These are phyloP conservation scores for Mormyrus proboscirostris DNA, from an alignment of 2,797 vertebrate genomes.

Conservation along the genomic window DNA sequence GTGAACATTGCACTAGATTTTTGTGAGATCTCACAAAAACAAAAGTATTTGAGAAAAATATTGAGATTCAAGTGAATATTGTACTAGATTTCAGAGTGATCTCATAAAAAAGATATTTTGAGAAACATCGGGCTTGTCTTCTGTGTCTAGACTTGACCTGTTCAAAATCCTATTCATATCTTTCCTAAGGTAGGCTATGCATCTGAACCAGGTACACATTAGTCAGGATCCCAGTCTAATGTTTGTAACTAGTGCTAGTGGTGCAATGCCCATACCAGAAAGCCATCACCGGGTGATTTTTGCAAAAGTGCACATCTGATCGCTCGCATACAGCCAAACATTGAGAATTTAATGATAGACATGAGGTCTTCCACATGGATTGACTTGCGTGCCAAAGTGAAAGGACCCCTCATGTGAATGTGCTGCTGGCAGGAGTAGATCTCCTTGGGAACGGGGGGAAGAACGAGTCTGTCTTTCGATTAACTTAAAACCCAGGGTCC, in stretches of 20 bases:
- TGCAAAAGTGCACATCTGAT: background rate
- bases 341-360: background rate
- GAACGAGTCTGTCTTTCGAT: background rate
- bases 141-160: no score
- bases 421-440: background rate
- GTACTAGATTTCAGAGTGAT: background rate
- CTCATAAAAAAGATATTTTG: background rate
- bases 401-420: background rate
- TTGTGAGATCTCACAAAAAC: background rate
- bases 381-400: background rate
- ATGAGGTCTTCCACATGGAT: slow-evolving; percentile 3
- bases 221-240: background rate
- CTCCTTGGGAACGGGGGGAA: background rate
- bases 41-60: background rate
- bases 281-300: background rate
- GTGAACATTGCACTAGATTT: background rate
- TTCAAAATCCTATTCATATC: background rate
- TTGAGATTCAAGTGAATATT: background rate
- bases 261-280: background rate
- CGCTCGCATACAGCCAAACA: background rate
- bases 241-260: background rate
- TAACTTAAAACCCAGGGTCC: background rate
- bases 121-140: background rate
- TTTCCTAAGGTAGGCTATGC: background rate
- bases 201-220: background rate